phyloP scores from a whole-genome alignment of 2,888 invertebrate genomes.

The Agonopterix subpropinquella region DNA sequence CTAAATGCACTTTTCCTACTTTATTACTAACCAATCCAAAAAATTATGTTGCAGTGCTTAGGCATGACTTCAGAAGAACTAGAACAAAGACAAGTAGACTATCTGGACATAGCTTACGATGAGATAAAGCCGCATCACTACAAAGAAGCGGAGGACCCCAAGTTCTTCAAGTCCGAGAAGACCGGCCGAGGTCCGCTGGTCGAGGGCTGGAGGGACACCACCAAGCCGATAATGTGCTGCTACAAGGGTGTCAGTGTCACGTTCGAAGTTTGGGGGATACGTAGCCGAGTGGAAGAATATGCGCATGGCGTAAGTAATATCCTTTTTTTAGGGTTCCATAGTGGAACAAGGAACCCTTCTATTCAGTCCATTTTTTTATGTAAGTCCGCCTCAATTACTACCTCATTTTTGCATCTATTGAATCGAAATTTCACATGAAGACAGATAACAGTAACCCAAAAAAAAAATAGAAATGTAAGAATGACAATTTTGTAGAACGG shows the following conservation, averaged over 20 bases:
- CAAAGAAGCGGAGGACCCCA: slow-evolving; percentile 92
- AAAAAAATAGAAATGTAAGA: no score
- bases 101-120: slow-evolving; percentile 92
- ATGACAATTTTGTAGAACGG: no score
- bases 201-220: slow-evolving; percentile 86
- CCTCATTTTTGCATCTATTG: no score
- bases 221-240: slow-evolving; percentile 92
- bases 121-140: slow-evolving; percentile 90
- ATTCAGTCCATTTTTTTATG: no score
- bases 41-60: slow-evolving; percentile 78
- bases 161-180: slow-evolving; percentile 87
- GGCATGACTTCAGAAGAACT: slow-evolving; percentile 83
- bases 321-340: no score
- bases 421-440: no score
- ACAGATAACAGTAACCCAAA: no score
- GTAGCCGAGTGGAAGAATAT: slow-evolving; percentile 91
- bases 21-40: no score
- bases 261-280: slow-evolving; percentile 95
- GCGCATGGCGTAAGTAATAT: slow-evolving; percentile 81
- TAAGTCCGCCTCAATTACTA: no score
- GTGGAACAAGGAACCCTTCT: no score
- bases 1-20: no score
- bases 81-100: slow-evolving; percentile 83
- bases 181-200: slow-evolving; percentile 89
- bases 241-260: slow-evolving; percentile 91